A percentile compares a stretch with the other conserved stretches of the same genome.
Conservation (phyloP, 2,113 vertebrate species). For the Fulmarus glacialis region DNA sequence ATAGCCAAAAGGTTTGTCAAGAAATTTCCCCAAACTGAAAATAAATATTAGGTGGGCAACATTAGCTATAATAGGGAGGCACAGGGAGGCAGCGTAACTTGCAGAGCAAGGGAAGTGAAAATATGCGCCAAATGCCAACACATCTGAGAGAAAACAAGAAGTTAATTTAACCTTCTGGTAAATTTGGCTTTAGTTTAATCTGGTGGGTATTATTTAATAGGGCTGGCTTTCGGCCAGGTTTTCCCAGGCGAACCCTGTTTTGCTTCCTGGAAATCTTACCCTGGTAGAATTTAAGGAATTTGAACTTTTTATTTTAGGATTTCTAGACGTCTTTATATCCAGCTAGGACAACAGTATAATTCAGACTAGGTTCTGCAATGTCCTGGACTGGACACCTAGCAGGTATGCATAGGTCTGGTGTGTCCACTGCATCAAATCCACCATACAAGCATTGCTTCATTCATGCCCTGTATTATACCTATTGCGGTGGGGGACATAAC, state of each 20-base stretch:
- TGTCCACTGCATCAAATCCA: not conserved
- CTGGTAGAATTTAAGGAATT: not conserved
- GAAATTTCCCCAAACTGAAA: not conserved
- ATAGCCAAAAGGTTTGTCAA: not conserved
- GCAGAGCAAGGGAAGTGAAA: not conserved
- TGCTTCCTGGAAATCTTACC: not conserved
- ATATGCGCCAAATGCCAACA: not conserved
- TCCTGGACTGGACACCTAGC: not conserved
- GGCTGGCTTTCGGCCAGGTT: not conserved
- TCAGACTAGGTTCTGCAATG: not conserved
- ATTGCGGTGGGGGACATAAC: rapidly evolving
- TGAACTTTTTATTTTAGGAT: not conserved
- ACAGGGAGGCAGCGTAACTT: not conserved
- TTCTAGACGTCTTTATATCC: not conserved
- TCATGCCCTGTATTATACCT: not conserved
- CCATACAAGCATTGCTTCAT: not conserved
- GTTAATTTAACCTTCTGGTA: not conserved
- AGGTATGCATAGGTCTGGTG: not conserved
- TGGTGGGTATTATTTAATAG: not conserved
- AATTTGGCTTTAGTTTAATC: not conserved
- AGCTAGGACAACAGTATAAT: not conserved
- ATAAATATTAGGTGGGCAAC: not conserved
- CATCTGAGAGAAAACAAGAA: not conserved
- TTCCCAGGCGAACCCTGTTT: not conserved
- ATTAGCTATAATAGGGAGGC: not conserved